A percentile compares a stretch with the other conserved stretches of the same genome.
Evolutionary conservation across 2,113 vertebrate species (phyloP).

Genomic region (Plotosus lineatus): DNA sequence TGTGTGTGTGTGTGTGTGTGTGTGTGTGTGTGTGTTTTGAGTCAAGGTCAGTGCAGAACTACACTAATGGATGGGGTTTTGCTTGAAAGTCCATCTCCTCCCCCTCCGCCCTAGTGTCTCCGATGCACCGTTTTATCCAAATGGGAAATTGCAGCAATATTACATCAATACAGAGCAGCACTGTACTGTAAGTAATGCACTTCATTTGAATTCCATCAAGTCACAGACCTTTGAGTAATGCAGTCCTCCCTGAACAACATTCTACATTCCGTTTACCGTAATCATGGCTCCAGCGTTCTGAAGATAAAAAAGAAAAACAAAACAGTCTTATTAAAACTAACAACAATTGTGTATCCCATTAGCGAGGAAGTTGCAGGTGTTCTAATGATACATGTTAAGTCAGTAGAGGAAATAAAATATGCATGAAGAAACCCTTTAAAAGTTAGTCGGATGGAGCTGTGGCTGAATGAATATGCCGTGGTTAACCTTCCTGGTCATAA

Average conservation of each 20-base stretch:
- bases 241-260: background rate
- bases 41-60: constrained; percentile 42
- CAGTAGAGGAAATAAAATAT: background rate
- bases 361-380: background rate
- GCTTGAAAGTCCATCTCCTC: constrained; percentile 30
- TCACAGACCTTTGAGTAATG: background rate
- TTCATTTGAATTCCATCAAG: background rate
- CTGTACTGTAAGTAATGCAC: constrained; percentile 9
- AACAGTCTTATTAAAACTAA: too few species aligned
- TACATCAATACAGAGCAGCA: background rate
- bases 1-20: background rate
- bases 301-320: background rate
- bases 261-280: background rate
- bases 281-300: background rate
- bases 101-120: background rate
- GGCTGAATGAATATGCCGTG: background rate
- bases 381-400: background rate
- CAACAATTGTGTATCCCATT: background rate
- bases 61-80: constrained; percentile 44
- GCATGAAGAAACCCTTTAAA: background rate
- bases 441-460: too few species aligned
- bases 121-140: constrained; percentile 29
- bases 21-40: constrained; percentile 9
- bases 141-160: constrained; percentile 15
- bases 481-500: background rate